Percentiles rank a stretch among this genome's conserved stretches.
phyloP scores from a whole-genome alignment of 2,888 invertebrate species.

The Clivina fossor region DNA sequence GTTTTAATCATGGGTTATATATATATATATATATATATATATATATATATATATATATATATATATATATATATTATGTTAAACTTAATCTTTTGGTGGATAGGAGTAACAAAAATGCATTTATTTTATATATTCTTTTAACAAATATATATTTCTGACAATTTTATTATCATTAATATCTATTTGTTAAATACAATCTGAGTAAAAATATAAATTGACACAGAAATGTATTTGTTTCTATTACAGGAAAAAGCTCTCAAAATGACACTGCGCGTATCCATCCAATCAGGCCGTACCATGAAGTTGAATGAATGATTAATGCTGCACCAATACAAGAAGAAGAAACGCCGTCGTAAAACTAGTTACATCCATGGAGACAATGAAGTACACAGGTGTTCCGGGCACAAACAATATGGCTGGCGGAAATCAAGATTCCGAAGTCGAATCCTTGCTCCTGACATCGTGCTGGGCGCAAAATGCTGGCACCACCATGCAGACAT shows the following conservation, averaged over 20 bases:
- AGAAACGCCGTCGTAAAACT: too few species aligned
- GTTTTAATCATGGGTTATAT: conserved; percentile 2
- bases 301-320: too few species aligned
- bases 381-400: conserved; percentile 53
- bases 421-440: conserved; percentile 55
- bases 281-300: too few species aligned
- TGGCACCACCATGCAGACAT: conserved; percentile 53
- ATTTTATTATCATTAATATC: too few species aligned
- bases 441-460: conserved; percentile 72
- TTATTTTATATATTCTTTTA: too few species aligned
- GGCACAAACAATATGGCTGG: conserved; percentile 51
- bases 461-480: conserved; percentile 67
- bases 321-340: too few species aligned
- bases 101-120: not conserved
- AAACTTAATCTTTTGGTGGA: not conserved
- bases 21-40: conserved; percentile 29
- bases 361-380: conserved; percentile 50
- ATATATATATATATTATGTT: not conserved
- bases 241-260: too few species aligned
- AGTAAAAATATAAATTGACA: too few species aligned
- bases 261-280: too few species aligned
- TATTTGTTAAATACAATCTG: too few species aligned
- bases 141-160: too few species aligned
- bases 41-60: conserved; percentile 29
- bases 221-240: too few species aligned